Evolutionary conservation across 2,888 invertebrate species (phyloP).

Genomic region (Mystacides longicornis): DNA sequence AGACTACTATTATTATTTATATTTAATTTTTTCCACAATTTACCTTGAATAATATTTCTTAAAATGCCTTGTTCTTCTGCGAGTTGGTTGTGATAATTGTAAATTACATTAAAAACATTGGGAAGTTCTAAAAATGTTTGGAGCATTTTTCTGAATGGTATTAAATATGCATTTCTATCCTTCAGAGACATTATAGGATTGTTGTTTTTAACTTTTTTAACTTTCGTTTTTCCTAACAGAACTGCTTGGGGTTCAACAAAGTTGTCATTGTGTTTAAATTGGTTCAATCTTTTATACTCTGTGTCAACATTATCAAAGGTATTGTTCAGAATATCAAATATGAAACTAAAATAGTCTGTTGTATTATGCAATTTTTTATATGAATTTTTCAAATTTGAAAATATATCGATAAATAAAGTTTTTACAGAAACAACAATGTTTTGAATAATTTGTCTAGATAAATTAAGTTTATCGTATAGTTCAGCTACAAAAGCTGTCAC

Average conservation of each 20-base stretch:
- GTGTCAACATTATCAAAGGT: not conserved
- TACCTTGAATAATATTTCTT: not conserved
- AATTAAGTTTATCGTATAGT: not conserved
- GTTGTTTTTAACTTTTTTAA: not conserved
- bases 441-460: too few species aligned
- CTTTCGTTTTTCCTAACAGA: not conserved
- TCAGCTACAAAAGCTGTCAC: not conserved
- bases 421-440: too few species aligned
- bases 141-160: not conserved
- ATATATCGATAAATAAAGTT: too few species aligned
- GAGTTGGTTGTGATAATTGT: not conserved
- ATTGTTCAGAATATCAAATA: too few species aligned
- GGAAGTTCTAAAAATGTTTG: not conserved
- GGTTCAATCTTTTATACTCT: not conserved
- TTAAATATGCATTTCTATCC: not conserved
- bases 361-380: too few species aligned
- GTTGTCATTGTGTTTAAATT: not conserved
- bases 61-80: not conserved
- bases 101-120: not conserved
- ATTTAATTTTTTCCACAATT: not conserved
- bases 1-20: not conserved
- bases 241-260: not conserved
- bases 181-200: not conserved
- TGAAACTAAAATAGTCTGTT: too few species aligned
- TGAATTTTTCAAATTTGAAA: too few species aligned